phyloP scores from a whole-genome alignment of 37 sponge, comb jelly and placozoan genomes.

The Corticium candelabrum region DNA sequence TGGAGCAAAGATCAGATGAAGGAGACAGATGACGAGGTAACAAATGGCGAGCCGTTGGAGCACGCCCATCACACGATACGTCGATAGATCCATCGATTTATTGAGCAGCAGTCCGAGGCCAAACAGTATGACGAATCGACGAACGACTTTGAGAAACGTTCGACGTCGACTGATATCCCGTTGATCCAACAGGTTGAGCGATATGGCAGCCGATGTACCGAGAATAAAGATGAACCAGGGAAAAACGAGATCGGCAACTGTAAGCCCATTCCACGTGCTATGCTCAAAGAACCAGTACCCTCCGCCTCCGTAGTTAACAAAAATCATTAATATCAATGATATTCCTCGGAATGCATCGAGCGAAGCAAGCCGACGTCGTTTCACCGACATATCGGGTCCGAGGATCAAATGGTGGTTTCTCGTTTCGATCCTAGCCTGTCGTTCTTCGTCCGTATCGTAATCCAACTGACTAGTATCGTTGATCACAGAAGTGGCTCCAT shows the following conservation, averaged over 20 bases:
- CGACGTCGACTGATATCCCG: not conserved
- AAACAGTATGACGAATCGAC: constrained; percentile 71
- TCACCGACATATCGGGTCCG: too few relatives aligned
- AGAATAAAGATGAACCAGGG: constrained; percentile 78
- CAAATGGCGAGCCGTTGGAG: constrained; percentile 80
- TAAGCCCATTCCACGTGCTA: constrained; percentile 83
- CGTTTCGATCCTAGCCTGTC: not conserved
- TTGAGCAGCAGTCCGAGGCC: constrained; percentile 70
- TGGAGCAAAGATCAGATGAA: constrained; percentile 2
- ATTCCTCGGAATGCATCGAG: constrained; percentile 81
- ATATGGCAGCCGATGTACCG: constrained; percentile 82
- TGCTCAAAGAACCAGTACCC: constrained; percentile 89
- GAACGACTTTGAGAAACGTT: constrained; percentile 54
- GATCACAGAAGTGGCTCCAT: too few relatives aligned
- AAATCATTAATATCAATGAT: constrained; percentile 83
- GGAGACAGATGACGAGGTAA: constrained; percentile 73
- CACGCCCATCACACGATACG: constrained; percentile 81
- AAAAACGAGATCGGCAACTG: constrained; percentile 71
- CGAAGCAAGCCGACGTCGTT: constrained; percentile 42
- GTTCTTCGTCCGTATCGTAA: not conserved
- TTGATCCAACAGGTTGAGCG: constrained; percentile 19
- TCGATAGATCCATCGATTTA: constrained; percentile 20
- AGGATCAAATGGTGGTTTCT: not conserved
- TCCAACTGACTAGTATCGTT: not conserved
- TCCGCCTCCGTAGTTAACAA: constrained; percentile 93